These are phyloP conservation scores for Drosophila emarginata DNA, from an alignment of 2,888 invertebrate genomes.

Conservation along the genomic window DNA sequence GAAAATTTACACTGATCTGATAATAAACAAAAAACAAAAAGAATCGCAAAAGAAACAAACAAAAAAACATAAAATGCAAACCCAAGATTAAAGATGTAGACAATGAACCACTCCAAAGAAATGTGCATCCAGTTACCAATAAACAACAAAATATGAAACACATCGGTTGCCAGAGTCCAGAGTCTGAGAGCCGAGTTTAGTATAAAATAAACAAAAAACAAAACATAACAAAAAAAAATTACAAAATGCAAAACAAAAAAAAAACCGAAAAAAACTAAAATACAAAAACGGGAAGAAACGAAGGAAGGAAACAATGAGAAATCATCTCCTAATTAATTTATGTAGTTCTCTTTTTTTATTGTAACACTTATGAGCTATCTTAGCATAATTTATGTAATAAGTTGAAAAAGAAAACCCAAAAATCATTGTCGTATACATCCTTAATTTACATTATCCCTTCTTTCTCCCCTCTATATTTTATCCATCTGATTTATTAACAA, in stretches of 20 bases:
- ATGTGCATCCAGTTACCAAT: constrained; percentile 66
- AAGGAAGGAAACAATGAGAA: constrained; percentile 16
- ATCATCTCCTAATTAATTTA: constrained; percentile 35
- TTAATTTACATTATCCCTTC: background rate
- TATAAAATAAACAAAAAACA: constrained; percentile 17
- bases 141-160: constrained; percentile 33
- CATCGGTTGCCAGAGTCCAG: constrained; percentile 21
- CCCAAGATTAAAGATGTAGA: constrained; percentile 11
- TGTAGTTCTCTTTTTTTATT: constrained; percentile 37
- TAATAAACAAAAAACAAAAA: constrained; percentile 9
- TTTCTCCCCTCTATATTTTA: background rate
- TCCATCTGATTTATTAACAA: background rate
- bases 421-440: constrained; percentile 20
- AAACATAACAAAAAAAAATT: background rate
- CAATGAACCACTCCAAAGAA: constrained; percentile 67
- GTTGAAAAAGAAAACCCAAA: constrained; percentile 46
- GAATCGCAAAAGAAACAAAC: background rate
- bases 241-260: constrained; percentile 22
- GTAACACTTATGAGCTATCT: constrained; percentile 46
- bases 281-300: background rate
- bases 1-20: constrained; percentile 58
- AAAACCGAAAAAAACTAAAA: constrained; percentile 15
- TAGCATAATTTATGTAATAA: constrained; percentile 71
- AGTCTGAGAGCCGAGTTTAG: constrained; percentile 26
- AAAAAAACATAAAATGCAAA: constrained; percentile 4